Base-by-base conservation (phyloP, 2,888 invertebrate species). In the Melieria picta region DNA sequence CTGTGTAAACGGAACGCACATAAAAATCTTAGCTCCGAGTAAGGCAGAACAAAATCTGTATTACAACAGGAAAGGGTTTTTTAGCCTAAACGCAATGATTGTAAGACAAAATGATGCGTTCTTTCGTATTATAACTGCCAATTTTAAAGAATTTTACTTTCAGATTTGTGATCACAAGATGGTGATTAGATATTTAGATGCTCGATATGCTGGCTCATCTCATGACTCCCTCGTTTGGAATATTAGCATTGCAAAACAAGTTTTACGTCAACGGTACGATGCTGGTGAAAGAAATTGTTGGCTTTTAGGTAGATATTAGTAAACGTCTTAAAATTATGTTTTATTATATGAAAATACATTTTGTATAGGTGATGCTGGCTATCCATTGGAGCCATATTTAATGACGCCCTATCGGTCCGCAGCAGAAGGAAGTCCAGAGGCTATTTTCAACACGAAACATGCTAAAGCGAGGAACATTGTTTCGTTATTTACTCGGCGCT, bases 331-430 rank as follows among this genome's bases (percentile, higher is more conserved):
- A 52, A 52, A 4, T 52, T 52, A 7, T 52, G 13, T 52, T 52
- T n/a, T 52, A 52, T 52, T 52, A 10, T 10, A 48, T 48, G 11
- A 48, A 48, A 48, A 48, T 48, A 48, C 7, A 48, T 16, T 63
- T 47, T 48, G 50, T 7, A 50, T 48, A 69, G 71, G 69, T n/a
- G 71, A 74, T 58, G 68, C 72, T 5, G 72, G 72, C 13, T 74
- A 72, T 62, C 62, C 72, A 7, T 52, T 74, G 4, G 61, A 65
- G 46, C 72, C 69, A 5, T 74, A 52, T 68, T 69, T 74, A 61
- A 69, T 74, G 72, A 74, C 73, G 9, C 67, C 73, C 5, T 73
- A 71, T 65, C 42, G 69, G 5, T 55, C 55, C 3, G n/a, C 62
- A 57, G n/a, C 9, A 13, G 65, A 61, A 56, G 30, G 69, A 61